Conservation (phyloP, 2,888 invertebrate species). For the Amphipyra berbera region DNA sequence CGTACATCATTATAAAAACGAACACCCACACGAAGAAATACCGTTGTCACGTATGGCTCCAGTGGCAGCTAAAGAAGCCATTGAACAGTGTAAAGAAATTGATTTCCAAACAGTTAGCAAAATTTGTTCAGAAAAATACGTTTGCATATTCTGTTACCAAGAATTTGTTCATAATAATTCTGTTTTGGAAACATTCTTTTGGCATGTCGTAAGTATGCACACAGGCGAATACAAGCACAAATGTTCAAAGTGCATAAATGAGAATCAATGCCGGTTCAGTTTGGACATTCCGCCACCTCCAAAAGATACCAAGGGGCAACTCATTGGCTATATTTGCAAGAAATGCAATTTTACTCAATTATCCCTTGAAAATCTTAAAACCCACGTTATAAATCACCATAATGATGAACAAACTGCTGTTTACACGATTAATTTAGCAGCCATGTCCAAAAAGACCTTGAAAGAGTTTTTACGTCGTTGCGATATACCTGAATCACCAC, state of each 20-base stretch:
- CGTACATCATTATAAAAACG: conserved; percentile 91
- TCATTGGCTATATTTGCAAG: conserved; percentile 91
- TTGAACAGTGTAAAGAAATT: conserved; percentile 86
- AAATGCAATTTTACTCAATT: conserved; percentile 94
- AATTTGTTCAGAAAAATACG: conserved; percentile 75
- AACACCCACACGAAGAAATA: conserved; percentile 91
- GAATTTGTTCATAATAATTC: conserved; percentile 72
- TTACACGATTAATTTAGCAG: conserved; percentile 79
- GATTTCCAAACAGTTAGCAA: conserved; percentile 77
- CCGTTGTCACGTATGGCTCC: conserved; percentile 90
- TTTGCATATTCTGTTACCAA: conserved; percentile 82
- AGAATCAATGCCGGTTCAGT: conserved; percentile 73
- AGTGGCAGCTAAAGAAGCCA: conserved; percentile 86
- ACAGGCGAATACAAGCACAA: conserved; percentile 94
- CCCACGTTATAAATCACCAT: conserved; percentile 91
- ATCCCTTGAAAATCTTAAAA: conserved; percentile 89
- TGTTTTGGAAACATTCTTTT: conserved; percentile 89
- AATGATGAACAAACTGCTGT: conserved; percentile 84
- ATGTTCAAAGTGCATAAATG: conserved; percentile 90
- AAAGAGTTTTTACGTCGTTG: conserved; percentile 59
- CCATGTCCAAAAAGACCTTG: conserved; percentile 71
- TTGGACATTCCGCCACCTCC: conserved; percentile 84
- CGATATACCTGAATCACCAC: conserved; percentile 52
- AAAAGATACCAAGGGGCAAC: conserved; percentile 76
- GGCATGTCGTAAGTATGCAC: conserved; percentile 92